These are phyloP conservation scores for Sardina pilchardus DNA, from an alignment of 2,113 vertebrate genomes.

Conservation along the genomic window DNA sequence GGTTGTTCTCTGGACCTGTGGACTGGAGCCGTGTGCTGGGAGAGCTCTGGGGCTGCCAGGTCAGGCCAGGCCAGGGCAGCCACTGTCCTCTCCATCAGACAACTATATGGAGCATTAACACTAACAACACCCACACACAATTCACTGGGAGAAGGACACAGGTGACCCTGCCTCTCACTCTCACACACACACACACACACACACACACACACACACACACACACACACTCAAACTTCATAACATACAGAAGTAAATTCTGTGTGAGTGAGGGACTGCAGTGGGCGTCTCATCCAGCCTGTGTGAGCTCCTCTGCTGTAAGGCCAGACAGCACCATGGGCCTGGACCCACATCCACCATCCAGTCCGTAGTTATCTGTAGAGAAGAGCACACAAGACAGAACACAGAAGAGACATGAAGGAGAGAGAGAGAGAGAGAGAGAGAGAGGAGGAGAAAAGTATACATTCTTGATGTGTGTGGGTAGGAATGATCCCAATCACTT, in stretches of 20 bases:
- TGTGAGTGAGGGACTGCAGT: neutral
- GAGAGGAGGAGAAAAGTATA: slow-evolving; percentile 50
- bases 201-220: neutral
- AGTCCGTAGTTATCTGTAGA: neutral
- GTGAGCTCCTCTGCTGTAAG: neutral
- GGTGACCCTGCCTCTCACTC: slow-evolving; percentile 34
- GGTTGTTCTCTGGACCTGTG: neutral
- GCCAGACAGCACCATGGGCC: neutral
- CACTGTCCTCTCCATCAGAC: slow-evolving; percentile 28
- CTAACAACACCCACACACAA: slow-evolving; percentile 32
- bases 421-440: slow-evolving; percentile 31
- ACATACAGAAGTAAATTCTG: neutral
- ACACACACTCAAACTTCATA: neutral
- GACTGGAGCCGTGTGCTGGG: neutral
- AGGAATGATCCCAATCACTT: neutral
- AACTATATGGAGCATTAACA: slow-evolving; percentile 46
- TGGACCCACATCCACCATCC: neutral
- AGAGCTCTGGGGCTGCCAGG: neutral
- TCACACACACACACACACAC: neutral
- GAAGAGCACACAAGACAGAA: neutral
- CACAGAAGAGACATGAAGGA: neutral
- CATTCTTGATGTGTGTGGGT: neutral
- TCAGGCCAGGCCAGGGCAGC: slow-evolving; percentile 30
- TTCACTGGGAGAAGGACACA: slow-evolving; percentile 14
- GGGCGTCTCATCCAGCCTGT: neutral